phyloP scores from a whole-genome alignment of 2,113 vertebrate species.

The Alectura lathami region DNA sequence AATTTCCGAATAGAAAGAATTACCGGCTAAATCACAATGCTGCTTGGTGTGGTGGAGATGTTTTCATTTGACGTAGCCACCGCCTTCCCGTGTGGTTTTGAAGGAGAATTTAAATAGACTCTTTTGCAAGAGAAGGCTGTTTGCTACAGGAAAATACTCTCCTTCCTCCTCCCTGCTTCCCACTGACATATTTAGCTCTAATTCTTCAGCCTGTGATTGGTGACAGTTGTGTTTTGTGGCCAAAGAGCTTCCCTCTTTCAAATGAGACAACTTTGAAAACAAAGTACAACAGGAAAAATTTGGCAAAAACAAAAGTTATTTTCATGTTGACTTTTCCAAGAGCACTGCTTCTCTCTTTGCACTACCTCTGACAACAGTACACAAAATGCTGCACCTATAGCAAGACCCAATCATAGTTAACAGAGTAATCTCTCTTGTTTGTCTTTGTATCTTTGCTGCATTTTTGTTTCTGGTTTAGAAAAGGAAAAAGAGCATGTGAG shows the following conservation, averaged over 20 bases:
- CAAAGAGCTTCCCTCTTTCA: constrained; percentile 58
- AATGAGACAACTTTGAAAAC: neutral
- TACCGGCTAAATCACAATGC: neutral
- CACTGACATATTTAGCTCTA: constrained; percentile 19
- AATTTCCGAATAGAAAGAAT: neutral
- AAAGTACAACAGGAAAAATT: neutral
- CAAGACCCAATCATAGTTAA: neutral
- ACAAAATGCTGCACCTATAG: neutral
- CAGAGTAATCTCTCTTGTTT: neutral
- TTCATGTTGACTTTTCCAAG: neutral
- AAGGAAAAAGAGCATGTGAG: neutral
- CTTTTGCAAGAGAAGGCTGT: neutral
- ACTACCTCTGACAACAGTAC: neutral
- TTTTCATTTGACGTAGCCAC: neutral
- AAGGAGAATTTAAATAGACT: neutral
- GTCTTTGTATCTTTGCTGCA: too few relatives aligned
- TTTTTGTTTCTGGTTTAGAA: neutral
- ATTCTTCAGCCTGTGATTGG: neutral
- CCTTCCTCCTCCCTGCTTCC: constrained; percentile 6
- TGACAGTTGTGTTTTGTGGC: constrained; percentile 57
- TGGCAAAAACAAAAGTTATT: neutral
- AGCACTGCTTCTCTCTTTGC: neutral
- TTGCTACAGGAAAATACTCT: neutral
- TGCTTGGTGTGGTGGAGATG: neutral
- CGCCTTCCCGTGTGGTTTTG: neutral